These are phyloP conservation scores for Ranitomeya variabilis DNA, from an alignment of 2,113 vertebrate species.

Conservation along the genomic window DNA sequence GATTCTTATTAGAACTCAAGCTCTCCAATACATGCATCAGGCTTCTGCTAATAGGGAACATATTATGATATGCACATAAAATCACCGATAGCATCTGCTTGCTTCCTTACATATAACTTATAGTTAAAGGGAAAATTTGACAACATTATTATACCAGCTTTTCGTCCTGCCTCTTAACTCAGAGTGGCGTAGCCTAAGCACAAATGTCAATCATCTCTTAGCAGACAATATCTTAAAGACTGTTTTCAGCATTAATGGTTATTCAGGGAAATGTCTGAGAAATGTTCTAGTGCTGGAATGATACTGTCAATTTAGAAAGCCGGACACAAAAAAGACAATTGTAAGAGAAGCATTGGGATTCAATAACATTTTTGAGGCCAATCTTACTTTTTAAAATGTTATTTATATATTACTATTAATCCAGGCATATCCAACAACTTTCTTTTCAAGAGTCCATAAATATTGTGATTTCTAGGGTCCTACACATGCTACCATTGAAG, in stretches of 20 bases:
- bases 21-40: constrained; percentile 5
- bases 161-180: neutral
- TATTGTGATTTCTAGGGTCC: neutral
- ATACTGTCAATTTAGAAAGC: neutral
- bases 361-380: neutral
- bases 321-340: neutral
- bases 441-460: neutral
- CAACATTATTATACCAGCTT: constrained; percentile 18
- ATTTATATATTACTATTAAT: neutral
- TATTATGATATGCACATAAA: neutral
- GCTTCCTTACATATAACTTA: neutral
- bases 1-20: neutral
- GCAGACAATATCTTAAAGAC: neutral
- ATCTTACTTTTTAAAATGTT: neutral
- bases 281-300: neutral
- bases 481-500: neutral
- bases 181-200: neutral
- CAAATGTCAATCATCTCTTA: constrained; percentile 10
- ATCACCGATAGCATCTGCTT: neutral
- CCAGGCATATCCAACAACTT: neutral
- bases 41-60: neutral
- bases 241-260: neutral
- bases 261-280: neutral
- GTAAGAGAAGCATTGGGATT: neutral
- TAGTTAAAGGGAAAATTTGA: constrained; percentile 1